Conservation (phyloP, 2,113 vertebrate species). For the Nannobrachium achirus region DNA sequence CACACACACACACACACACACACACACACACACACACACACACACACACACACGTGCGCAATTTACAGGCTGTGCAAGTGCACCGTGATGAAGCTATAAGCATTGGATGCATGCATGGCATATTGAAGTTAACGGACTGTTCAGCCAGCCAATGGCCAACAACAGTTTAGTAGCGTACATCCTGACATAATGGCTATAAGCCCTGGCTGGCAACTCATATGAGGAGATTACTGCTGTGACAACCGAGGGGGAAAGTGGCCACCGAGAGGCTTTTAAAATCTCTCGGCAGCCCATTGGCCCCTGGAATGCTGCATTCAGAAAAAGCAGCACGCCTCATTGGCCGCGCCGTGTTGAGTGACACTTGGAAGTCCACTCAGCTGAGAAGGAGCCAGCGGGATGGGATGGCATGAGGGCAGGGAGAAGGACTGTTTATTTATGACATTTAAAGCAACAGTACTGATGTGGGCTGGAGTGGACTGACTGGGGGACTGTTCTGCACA, state of each 20-base stretch:
- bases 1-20: too few species aligned
- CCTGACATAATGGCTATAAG: conserved; percentile 27
- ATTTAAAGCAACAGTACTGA: conserved; percentile 53
- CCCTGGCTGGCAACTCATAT: conserved; percentile 14
- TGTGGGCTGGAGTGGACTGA: not conserved
- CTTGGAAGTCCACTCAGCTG: conserved; percentile 8
- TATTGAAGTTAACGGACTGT: too few species aligned
- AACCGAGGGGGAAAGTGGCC: conserved; percentile 43
- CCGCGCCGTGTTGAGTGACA: conserved; percentile 26
- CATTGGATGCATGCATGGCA: too few species aligned
- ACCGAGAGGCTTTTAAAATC: conserved; percentile 37
- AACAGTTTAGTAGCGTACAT: conserved; percentile 5
- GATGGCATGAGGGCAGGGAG: conserved; percentile 18
- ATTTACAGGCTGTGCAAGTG: not conserved
- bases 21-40: too few species aligned
- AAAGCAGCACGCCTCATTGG: conserved; percentile 53
- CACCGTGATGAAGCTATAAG: not conserved
- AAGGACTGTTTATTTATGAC: conserved; percentile 62
- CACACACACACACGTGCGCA: not conserved
- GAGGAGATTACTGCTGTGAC: conserved; percentile 14
- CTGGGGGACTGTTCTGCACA: not conserved
- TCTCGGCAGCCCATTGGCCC: conserved; percentile 54
- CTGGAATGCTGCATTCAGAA: conserved; percentile 64
- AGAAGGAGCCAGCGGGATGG: conserved; percentile 11
- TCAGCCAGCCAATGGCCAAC: too few species aligned